Base-by-base conservation (phyloP, 1,140 invertebrate genomes). In the Neodiprion pinetum region DNA sequence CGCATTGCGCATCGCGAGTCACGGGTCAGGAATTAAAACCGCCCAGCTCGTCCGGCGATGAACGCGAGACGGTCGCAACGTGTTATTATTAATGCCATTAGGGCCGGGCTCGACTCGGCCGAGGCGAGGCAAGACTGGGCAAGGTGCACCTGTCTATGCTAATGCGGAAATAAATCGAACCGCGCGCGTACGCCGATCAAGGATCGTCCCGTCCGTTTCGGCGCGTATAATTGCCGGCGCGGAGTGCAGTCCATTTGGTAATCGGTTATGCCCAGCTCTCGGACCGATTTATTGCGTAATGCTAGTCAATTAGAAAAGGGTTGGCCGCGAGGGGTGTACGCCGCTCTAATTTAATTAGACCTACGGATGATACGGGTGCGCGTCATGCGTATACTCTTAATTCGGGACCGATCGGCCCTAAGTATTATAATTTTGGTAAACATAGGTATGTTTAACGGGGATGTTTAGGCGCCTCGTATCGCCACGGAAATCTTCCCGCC, bases 131-230 rank as follows among this genome's bases (percentile, higher is more conserved):
- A 40, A 40, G 11, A 21, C 53, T 17, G 9, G 53, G 53, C 53
- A 17, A 61, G 53, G 53, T 9, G 53, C 53, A 61, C 53, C 53
- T 61, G 53, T 61, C 53, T 61, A 61, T 61, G 53, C 53, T 61
- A 61, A 61, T 61, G 53, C 53, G 53, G 53, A 61, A 61, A 61
- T 61, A 61, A 61, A 61, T 61, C 53, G 53, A 61, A 61, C 53
- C 53, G 1, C 28, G 28, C 28, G 28, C 2, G 28, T 40, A 40
- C 28, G 4, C 28, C 11, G 53, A 61, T 12, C 53, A 9, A 61
- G 53, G 53, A 61, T 3, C 53, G 53, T 61, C 9, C n/a, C 11
- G 53, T 12, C 11, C 53, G 53, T 61, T 61, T 61, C 53, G 53
- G 53, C 28, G 28, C 5, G 28, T 40, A 40, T 61, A 61, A 61